A percentile compares a stretch with the other conserved stretches of the same genome.
These are phyloP conservation scores for Chloropsis cyanopogon DNA, from an alignment of 2,113 vertebrate species.

Conservation along the genomic window DNA sequence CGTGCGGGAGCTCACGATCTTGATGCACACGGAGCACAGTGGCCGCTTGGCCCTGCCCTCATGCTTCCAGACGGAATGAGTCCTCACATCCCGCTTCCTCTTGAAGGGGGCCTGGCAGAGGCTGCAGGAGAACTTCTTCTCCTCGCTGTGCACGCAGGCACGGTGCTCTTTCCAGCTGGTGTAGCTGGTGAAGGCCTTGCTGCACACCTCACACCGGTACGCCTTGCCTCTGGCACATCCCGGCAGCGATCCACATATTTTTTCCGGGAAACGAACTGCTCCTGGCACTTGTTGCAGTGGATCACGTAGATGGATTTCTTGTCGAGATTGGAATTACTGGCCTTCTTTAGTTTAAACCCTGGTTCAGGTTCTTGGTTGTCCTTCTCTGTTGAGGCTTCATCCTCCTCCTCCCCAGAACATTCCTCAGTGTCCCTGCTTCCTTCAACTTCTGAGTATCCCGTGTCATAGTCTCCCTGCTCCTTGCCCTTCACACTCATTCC, in stretches of 20 bases:
- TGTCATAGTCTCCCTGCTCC: not conserved
- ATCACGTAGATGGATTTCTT: slow-evolving; percentile 24
- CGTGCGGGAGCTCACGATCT: slow-evolving; percentile 69
- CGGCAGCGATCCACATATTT: slow-evolving; percentile 62
- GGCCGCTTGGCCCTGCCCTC: slow-evolving; percentile 66
- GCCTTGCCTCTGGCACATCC: slow-evolving; percentile 52
- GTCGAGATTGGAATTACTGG: too few species aligned
- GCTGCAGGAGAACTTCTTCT: slow-evolving; percentile 66
- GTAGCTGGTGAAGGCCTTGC: slow-evolving; percentile 59
- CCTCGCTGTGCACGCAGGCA: slow-evolving; percentile 56
- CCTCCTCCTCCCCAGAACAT: not conserved
- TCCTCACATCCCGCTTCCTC: slow-evolving; percentile 63
- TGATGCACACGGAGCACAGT: slow-evolving; percentile 68
- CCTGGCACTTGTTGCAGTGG: slow-evolving; percentile 38
- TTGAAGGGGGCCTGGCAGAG: slow-evolving; percentile 67
- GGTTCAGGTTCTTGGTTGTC: not conserved
- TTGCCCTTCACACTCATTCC: not conserved
- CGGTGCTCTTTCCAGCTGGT: slow-evolving; percentile 69
- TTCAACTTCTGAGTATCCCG: not conserved
- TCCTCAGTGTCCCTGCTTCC: not conserved
- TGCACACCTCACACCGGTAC: slow-evolving; percentile 65
- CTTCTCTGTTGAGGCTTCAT: not conserved
- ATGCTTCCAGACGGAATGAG: slow-evolving; percentile 47
- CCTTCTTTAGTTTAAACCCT: not conserved
- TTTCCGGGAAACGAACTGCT: slow-evolving; percentile 53